These are phyloP conservation scores for Perccottus glenii DNA, from an alignment of 2,113 vertebrate genomes.

Conservation along the genomic window DNA sequence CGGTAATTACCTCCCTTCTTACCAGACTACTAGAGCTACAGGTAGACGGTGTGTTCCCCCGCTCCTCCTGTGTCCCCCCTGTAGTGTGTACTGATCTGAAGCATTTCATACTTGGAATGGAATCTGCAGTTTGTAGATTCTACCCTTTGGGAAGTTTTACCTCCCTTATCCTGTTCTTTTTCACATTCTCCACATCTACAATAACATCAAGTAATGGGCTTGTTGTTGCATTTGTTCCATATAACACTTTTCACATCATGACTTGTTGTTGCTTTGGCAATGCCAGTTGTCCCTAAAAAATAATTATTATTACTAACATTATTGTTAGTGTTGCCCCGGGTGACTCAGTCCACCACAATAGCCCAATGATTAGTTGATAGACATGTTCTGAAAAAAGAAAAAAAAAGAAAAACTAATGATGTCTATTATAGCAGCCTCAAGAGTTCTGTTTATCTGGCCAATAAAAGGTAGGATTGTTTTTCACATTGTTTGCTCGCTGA, in stretches of 20 bases:
- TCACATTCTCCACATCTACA: neutral
- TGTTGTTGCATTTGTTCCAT: neutral
- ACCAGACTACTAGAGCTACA: slow-evolving; percentile 56
- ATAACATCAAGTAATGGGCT: neutral
- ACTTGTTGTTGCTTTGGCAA: neutral
- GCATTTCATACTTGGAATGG: slow-evolving; percentile 16
- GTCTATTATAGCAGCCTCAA: neutral
- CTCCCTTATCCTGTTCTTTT: neutral
- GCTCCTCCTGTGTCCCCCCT: neutral
- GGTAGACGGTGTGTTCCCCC: slow-evolving; percentile 52
- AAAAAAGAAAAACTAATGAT: neutral
- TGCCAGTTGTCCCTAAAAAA: neutral
- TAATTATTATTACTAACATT: neutral
- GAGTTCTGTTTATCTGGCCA: neutral
- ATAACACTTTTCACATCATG: neutral
- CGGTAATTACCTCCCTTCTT: slow-evolving; percentile 75
- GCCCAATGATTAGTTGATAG: slow-evolving; percentile 7
- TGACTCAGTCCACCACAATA: neutral
- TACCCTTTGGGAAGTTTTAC: no score
- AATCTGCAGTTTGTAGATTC: no score
- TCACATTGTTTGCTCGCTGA: neutral
- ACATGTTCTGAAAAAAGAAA: neutral
- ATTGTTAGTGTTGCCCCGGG: neutral
- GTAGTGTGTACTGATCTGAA: slow-evolving; percentile 35
- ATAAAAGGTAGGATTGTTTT: neutral